Evolutionary conservation across 2,113 vertebrate genomes (phyloP).

Genomic region (Amazona guildingii): DNA sequence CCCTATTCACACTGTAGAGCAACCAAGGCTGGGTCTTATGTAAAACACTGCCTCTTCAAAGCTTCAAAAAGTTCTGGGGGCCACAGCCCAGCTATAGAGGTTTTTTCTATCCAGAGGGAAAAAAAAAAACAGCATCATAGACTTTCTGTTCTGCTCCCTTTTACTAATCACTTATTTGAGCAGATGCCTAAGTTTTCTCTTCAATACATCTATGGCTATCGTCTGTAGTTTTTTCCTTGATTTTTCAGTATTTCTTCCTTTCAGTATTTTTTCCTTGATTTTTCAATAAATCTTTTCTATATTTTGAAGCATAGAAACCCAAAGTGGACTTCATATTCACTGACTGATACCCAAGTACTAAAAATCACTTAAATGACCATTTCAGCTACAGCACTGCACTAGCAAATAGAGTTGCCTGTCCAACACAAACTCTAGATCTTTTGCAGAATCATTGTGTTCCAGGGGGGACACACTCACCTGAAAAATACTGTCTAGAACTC

Average conservation of each 20-base stretch:
- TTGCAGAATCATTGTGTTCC: neutral
- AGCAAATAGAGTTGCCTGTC: neutral
- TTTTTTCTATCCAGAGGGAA: neutral
- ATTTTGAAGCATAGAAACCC: neutral
- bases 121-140: neutral
- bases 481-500: neutral
- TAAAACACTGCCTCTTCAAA: neutral
- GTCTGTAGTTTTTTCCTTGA: neutral
- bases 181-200: neutral
- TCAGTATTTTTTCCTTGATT: neutral
- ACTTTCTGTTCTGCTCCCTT: neutral
- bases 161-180: neutral
- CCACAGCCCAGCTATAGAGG: neutral
- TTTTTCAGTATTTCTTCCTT: neutral
- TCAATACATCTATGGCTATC: neutral
- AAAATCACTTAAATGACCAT: neutral
- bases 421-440: neutral
- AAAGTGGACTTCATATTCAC: neutral
- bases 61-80: neutral
- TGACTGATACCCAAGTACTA: neutral
- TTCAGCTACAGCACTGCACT: neutral
- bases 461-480: accelerated
- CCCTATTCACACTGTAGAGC: neutral
- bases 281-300: neutral
- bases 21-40: neutral